phyloP scores from a whole-genome alignment of 2,113 vertebrate genomes.

The Amphiprion percula region DNA sequence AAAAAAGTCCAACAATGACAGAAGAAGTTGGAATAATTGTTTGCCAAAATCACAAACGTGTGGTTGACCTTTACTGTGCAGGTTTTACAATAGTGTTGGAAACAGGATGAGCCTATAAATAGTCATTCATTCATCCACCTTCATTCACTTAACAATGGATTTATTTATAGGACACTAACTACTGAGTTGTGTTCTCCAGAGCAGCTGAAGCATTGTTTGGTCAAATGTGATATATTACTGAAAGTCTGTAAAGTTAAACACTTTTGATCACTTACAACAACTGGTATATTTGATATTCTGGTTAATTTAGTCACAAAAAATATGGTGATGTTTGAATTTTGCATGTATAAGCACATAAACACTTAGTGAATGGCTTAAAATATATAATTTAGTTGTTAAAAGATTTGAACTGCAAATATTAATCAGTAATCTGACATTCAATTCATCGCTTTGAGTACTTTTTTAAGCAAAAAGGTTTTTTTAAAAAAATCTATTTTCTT shows the following conservation, averaged over 20 bases:
- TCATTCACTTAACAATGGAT: conserved; percentile 8
- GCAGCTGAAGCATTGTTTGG: background rate
- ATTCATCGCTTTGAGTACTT: no score
- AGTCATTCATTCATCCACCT: background rate
- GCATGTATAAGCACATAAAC: no score
- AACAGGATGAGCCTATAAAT: background rate
- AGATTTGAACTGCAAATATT: no score
- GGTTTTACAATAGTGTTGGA: background rate
- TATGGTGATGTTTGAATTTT: no score
- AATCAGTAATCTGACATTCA: no score
- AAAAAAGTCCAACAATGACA: no score
- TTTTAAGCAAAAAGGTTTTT: no score
- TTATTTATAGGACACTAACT: conserved; percentile 6
- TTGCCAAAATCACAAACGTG: no score
- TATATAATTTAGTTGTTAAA: no score
- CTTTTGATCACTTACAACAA: background rate
- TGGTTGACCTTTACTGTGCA: background rate
- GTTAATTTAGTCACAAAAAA: background rate
- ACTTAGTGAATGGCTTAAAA: no score
- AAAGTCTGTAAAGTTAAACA: background rate
- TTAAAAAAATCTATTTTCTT: no score
- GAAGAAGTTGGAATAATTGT: background rate
- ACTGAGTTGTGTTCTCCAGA: background rate
- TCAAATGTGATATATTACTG: background rate
- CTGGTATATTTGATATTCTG: background rate